Evolutionary conservation across 2,113 vertebrate species (phyloP).

Genomic region (Dipodomys spectabilis): DNA sequence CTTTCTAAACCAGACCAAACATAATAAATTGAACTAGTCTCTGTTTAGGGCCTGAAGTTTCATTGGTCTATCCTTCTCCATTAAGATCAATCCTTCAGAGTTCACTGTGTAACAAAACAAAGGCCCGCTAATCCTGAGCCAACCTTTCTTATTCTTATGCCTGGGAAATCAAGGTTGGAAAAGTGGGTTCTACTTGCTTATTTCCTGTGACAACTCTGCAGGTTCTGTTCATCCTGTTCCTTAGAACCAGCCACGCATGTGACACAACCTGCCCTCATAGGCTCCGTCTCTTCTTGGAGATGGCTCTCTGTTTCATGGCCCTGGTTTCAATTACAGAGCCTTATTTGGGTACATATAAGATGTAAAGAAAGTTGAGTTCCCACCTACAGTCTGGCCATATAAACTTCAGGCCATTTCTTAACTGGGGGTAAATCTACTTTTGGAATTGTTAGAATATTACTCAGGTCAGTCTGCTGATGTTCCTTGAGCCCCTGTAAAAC

Average conservation of each 20-base stretch:
- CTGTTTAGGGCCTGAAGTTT: background rate
- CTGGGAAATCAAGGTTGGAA: background rate
- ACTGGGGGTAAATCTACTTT: background rate
- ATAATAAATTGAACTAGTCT: background rate
- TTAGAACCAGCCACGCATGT: background rate
- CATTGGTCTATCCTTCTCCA: background rate
- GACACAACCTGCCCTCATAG: background rate
- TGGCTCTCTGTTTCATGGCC: background rate
- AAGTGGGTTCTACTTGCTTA: background rate
- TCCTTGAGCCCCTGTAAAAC: background rate
- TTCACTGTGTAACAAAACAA: background rate
- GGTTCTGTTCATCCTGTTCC: background rate
- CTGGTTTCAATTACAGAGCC: background rate
- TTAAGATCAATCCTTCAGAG: background rate
- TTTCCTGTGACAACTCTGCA: background rate
- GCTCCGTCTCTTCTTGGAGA: background rate
- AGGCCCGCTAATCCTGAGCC: background rate
- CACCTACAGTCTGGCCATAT: background rate
- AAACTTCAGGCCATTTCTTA: too few relatives aligned
- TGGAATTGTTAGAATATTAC: background rate
- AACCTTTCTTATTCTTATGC: background rate
- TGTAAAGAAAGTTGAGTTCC: background rate
- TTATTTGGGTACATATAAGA: background rate
- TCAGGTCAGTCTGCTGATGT: background rate
- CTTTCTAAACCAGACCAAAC: background rate